Evolutionary conservation across 2,888 invertebrate species (phyloP).

Genomic region (Pasiphila rectangulata): DNA sequence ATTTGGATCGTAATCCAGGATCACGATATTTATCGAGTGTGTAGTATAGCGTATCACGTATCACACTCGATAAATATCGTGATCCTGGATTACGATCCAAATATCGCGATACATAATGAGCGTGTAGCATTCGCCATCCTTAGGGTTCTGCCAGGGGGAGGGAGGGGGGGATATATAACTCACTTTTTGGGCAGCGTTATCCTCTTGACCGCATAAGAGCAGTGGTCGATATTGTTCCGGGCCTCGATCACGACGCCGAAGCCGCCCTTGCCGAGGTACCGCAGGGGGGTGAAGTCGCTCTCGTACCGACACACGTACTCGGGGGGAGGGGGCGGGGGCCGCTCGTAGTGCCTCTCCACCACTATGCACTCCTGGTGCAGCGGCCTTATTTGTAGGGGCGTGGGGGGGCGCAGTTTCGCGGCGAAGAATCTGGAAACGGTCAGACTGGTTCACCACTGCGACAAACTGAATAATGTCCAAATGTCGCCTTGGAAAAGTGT

Average conservation of each 20-base stretch:
- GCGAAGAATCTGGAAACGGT: slow-evolving; percentile 47
- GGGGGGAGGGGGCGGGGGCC: slow-evolving; percentile 38
- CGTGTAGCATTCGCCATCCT: too few species aligned
- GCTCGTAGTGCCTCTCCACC: slow-evolving; percentile 57
- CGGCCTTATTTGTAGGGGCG: slow-evolving; percentile 55
- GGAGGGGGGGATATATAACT: too few species aligned
- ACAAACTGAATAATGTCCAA: too few species aligned
- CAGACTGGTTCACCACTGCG: too few species aligned
- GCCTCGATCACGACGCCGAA: slow-evolving; percentile 98
- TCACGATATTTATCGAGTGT: too few species aligned
- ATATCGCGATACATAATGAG: too few species aligned
- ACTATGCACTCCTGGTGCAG: slow-evolving; percentile 61
- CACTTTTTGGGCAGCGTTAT: slow-evolving; percentile 91
- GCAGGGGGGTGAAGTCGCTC: slow-evolving; percentile 90
- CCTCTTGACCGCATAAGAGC: slow-evolving; percentile 96
- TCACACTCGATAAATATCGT: too few species aligned
- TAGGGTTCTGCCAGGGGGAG: too few species aligned
- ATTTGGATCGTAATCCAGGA: too few species aligned
- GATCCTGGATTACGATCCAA: too few species aligned
- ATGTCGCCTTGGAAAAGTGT: too few species aligned
- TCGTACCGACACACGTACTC: slow-evolving; percentile 85
- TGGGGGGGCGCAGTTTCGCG: slow-evolving; percentile 44
- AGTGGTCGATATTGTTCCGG: slow-evolving; percentile 95
- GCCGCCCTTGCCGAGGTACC: slow-evolving; percentile 93
- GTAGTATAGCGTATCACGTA: too few species aligned